phyloP scores from a whole-genome alignment of 1,140 invertebrate species.

The Thalassaphorura encarpata region DNA sequence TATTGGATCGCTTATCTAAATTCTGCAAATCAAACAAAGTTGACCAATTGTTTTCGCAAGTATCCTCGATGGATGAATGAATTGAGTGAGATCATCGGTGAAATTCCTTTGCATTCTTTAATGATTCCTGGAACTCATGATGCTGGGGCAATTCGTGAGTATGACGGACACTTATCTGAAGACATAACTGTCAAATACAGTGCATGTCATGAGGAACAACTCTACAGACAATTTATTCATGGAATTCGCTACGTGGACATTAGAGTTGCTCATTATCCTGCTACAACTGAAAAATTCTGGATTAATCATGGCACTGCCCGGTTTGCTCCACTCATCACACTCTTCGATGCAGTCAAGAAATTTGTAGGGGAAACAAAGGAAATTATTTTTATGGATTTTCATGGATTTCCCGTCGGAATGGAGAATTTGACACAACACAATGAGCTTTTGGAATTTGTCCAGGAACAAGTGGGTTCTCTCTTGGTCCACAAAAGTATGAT shows the following conservation, averaged over 20 bases:
- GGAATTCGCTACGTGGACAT: slow-evolving; percentile 51
- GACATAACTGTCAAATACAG: slow-evolving; percentile 42
- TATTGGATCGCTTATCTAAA: slow-evolving; percentile 36
- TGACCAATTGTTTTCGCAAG: slow-evolving; percentile 35
- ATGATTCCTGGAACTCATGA: slow-evolving; percentile 56
- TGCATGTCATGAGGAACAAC: slow-evolving; percentile 47
- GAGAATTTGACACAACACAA: slow-evolving; percentile 1
- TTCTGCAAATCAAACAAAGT: not conserved
- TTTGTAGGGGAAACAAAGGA: slow-evolving; percentile 53
- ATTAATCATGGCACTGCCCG: slow-evolving; percentile 58
- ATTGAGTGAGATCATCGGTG: slow-evolving; percentile 37
- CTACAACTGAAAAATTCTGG: slow-evolving; percentile 47
- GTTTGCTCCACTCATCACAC: slow-evolving; percentile 50
- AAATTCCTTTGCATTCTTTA: slow-evolving; percentile 44
- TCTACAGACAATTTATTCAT: slow-evolving; percentile 47
- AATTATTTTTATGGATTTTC: slow-evolving; percentile 53
- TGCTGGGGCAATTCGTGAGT: slow-evolving; percentile 47
- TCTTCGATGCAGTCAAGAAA: slow-evolving; percentile 50
- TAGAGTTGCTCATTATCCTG: slow-evolving; percentile 45
- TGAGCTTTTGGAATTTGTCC: slow-evolving; percentile 15
- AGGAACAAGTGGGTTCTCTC: slow-evolving; percentile 3
- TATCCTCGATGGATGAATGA: slow-evolving; percentile 53
- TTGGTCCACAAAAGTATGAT: slow-evolving; percentile 13
- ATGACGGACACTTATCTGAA: slow-evolving; percentile 37
- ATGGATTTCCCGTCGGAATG: slow-evolving; percentile 44